Evolutionary conservation across 2,888 invertebrate genomes (phyloP), one percentile per base, ranked within the genome.

Genomic region (Andrena bicolor): DNA sequence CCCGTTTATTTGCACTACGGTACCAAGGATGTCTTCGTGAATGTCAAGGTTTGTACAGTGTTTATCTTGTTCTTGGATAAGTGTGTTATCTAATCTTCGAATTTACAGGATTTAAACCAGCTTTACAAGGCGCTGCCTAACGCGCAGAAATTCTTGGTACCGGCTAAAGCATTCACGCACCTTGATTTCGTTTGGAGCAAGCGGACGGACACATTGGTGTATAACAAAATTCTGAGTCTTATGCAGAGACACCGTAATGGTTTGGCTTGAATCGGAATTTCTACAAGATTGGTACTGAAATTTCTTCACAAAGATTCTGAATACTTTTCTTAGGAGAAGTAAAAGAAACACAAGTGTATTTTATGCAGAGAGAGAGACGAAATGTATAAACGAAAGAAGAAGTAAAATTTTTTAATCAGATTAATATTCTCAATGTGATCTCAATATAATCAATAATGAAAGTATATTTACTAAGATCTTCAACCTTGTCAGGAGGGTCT

Each of bases 111-210:
- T 85, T 95, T 96, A 0, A 86, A 94, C 5, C 94, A 94, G 23
- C 90, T 96, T 68, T 94, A 95, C 51, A 89, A 87, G 0, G 89
- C 94, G 65, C 90, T 97, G n/a, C 95, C 95, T 0, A 96, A 95
- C 84, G 94, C 94, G 0, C 94, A 94, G 0, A 94, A 93, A 72
- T 94, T 95, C 90, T 92, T 94, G 65, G 94, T 96, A 3, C 92
- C 94, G 0, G 92, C 95, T 87, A 93, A 95, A 49, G 92, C 94
- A 60, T 97, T 96, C 83, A 96, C 95, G 89, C 97, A 97, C 90
- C 92, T 96, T 86, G 97, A 97, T 89, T 97, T 95, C 84, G 89
- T 96, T 61, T 96, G 96, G 94, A 96, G 96, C 41, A 93, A 93
- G 10, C 95, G 95, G 83, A 96, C 95, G 0, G 94, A 95, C 13